These are phyloP conservation scores for Mesorhabditis spiculigera DNA, from an alignment of 2,888 invertebrate genomes.

Conservation along the genomic window DNA sequence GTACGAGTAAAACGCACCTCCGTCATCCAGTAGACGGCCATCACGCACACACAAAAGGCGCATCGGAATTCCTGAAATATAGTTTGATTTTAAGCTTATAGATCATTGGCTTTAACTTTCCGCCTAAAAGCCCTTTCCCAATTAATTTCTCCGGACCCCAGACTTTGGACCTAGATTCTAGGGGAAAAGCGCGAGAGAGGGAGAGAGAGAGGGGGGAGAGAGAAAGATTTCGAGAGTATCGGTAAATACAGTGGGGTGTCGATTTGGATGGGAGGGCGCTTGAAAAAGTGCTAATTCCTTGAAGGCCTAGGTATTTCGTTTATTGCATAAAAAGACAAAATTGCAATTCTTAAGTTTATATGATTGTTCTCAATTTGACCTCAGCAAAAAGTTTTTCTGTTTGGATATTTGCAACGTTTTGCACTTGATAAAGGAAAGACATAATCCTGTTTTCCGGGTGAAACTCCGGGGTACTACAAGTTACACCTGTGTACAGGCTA, in stretches of 20 bases:
- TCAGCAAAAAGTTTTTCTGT: too few relatives aligned
- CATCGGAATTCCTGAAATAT: slow-evolving; percentile 46
- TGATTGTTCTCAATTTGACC: too few relatives aligned
- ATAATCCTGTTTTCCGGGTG: too few relatives aligned
- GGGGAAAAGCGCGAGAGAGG: slow-evolving; percentile 8
- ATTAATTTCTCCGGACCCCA: background rate
- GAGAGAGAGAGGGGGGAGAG: slow-evolving; percentile 10
- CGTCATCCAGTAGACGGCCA: slow-evolving; percentile 53
- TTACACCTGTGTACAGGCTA: too few relatives aligned
- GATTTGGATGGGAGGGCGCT: background rate
- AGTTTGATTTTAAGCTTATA: background rate
- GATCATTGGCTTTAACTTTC: background rate
- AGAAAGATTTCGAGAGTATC: background rate
- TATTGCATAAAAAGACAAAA: too few relatives aligned
- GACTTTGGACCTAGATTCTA: background rate
- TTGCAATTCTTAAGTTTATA: too few relatives aligned
- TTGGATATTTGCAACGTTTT: too few relatives aligned
- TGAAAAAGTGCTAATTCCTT: too few relatives aligned
- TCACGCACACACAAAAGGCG: slow-evolving; percentile 48
- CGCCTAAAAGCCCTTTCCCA: background rate
- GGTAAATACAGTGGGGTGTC: background rate
- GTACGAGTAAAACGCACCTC: slow-evolving; percentile 37
- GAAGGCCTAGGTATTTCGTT: too few relatives aligned
- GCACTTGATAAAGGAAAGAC: too few relatives aligned
- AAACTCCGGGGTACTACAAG: too few relatives aligned